These are phyloP conservation scores for Ascidia mentula DNA, from an alignment of 23 tunicate species.

Conservation along the genomic window DNA sequence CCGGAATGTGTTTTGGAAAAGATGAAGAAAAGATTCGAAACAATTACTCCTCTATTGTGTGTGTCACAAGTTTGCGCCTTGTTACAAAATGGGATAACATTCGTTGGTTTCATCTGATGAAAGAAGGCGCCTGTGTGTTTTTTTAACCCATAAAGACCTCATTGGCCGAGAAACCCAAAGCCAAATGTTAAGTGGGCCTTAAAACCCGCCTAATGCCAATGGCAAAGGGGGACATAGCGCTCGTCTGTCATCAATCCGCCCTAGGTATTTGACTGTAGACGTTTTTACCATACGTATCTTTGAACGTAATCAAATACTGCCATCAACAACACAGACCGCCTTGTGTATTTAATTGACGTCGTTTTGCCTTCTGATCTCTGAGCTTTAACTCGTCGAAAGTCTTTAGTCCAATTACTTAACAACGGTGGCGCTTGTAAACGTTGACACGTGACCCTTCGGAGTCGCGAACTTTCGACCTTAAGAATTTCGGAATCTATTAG, in stretches of 20 bases:
- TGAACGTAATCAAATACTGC: neutral
- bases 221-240: neutral
- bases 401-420: neutral
- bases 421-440: conserved; percentile 1
- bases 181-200: conserved; percentile 7
- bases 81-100: too few species aligned
- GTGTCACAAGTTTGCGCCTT: too few species aligned
- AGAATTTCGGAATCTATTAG: too few species aligned
- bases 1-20: too few species aligned
- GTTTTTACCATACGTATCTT: neutral
- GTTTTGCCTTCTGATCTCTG: neutral
- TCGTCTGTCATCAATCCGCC: neutral
- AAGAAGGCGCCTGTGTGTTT: too few species aligned
- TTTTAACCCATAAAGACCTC: neutral
- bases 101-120: too few species aligned
- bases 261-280: neutral
- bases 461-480: neutral
- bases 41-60: too few species aligned
- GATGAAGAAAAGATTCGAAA: too few species aligned
- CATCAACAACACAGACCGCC: neutral
- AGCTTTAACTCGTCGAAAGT: neutral
- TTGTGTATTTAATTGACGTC: neutral
- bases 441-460: neutral
- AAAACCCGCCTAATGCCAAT: neutral
- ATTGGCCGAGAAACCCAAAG: neutral